These are phyloP conservation scores for Ceuthmochares aereus DNA, from an alignment of 2,113 vertebrate genomes.

Conservation along the genomic window DNA sequence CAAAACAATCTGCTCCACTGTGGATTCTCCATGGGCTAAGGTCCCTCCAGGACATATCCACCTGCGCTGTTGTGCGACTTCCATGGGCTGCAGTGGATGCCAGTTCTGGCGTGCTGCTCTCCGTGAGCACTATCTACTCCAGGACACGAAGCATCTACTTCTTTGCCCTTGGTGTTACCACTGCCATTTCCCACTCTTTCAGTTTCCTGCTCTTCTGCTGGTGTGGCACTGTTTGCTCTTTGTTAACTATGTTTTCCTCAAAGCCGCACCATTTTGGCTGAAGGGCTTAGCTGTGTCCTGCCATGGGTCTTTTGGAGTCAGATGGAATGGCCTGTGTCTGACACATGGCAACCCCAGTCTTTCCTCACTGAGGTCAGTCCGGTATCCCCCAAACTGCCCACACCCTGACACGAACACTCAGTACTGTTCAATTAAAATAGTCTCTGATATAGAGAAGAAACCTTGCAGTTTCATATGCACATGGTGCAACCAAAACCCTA, in stretches of 20 bases:
- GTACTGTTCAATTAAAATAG: not conserved
- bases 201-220: not conserved
- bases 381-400: not conserved
- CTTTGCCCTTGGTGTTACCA: not conserved
- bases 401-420: not conserved
- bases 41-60: not conserved
- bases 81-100: not conserved
- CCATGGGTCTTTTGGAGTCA: accelerated
- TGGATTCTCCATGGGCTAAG: accelerated
- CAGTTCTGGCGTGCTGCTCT: accelerated
- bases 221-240: not conserved
- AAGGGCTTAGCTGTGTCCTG: not conserved
- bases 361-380: not conserved
- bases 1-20: not conserved
- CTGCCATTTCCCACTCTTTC: not conserved
- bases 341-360: not conserved
- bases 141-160: not conserved
- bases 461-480: not conserved
- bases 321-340: not conserved
- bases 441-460: not conserved
- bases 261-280: not conserved
- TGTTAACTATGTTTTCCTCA: not conserved
- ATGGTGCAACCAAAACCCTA: not conserved
- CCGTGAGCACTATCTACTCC: not conserved
- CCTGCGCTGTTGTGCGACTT: not conserved